Percentiles rank a stretch among this genome's conserved stretches.
Conservation (phyloP, 2,888 invertebrate genomes). For the Cheiracanthium punctorium region DNA sequence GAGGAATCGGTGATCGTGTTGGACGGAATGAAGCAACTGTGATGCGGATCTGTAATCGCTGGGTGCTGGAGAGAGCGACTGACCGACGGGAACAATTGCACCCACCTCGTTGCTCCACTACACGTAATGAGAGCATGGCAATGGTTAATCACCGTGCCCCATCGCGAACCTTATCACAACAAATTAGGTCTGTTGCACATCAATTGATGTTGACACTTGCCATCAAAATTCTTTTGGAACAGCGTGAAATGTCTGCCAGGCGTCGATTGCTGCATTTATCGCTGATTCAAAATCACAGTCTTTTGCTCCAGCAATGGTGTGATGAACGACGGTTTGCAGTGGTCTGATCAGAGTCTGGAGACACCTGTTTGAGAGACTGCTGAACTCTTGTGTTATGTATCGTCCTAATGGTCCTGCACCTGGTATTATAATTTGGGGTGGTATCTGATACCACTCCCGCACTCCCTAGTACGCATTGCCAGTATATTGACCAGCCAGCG, state of each 20-base stretch:
- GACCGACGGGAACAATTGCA: conserved; percentile 18
- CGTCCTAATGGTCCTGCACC: background rate
- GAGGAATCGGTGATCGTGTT: background rate
- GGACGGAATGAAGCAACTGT: conserved; percentile 3
- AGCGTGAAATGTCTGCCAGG: background rate
- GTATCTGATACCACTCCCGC: background rate
- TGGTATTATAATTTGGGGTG: background rate
- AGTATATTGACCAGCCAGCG: too few relatives aligned
- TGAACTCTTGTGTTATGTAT: too few relatives aligned
- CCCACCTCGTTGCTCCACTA: background rate
- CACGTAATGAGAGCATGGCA: background rate
- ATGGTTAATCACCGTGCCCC: background rate
- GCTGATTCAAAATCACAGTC: background rate
- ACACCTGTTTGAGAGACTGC: too few relatives aligned
- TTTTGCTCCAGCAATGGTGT: background rate
- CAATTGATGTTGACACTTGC: background rate
- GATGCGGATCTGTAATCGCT: too few relatives aligned
- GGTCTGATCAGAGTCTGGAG: background rate
- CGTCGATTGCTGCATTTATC: conserved; percentile 16
- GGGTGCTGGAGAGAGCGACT: background rate
- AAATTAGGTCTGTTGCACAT: conserved; percentile 3
- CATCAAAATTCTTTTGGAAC: background rate
- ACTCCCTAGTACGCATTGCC: background rate
- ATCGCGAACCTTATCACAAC: background rate
- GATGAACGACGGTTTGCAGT: background rate